These are phyloP conservation scores for Rhynchonycteris naso DNA, from an alignment of 2,797 vertebrate species.

Conservation along the genomic window DNA sequence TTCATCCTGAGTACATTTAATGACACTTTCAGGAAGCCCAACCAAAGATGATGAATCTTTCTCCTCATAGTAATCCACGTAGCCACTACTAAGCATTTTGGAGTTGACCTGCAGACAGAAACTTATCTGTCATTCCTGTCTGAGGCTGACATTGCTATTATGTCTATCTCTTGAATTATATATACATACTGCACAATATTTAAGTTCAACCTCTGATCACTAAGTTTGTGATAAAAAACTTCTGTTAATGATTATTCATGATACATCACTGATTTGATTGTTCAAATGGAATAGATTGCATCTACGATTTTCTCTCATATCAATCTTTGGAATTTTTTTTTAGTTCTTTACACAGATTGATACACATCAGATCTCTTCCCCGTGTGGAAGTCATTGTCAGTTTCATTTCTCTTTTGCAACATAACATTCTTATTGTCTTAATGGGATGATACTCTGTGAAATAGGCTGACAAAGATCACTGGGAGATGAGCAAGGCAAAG, in stretches of 20 bases:
- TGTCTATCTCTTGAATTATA: background rate
- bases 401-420: background rate
- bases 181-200: background rate
- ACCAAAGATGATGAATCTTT: background rate
- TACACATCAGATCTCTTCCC: background rate
- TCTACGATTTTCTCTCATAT: background rate
- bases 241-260: background rate
- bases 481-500: background rate
- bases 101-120: background rate
- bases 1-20: background rate
- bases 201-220: background rate
- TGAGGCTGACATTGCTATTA: background rate
- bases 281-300: background rate
- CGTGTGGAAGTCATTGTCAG: background rate
- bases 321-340: background rate
- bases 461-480: background rate
- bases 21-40: background rate
- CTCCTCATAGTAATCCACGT: background rate
- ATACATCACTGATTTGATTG: background rate
- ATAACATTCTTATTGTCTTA: background rate
- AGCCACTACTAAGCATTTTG: background rate
- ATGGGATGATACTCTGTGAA: background rate
- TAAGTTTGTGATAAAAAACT: background rate
- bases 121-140: background rate
- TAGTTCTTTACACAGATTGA: background rate